phyloP scores from a whole-genome alignment of 2,888 invertebrate genomes.

The Belgica antarctica region DNA sequence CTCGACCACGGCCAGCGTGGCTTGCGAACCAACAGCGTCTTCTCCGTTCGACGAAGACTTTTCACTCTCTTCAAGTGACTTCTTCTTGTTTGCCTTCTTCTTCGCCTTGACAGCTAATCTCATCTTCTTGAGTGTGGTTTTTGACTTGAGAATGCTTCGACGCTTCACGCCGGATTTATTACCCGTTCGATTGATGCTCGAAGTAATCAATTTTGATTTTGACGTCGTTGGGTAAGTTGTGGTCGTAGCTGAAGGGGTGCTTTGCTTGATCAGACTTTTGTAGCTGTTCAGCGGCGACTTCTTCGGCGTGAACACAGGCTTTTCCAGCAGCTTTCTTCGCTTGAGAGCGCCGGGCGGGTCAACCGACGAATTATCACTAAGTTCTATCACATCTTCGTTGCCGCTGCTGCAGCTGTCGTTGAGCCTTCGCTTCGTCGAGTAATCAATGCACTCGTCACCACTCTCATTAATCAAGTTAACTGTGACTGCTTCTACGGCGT shows the following conservation, averaged over 20 bases:
- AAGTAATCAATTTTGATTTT: slow-evolving; percentile 10
- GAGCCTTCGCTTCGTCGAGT: slow-evolving; percentile 8
- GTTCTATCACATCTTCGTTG: slow-evolving; percentile 42
- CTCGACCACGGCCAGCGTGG: not conserved
- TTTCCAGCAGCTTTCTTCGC: slow-evolving; percentile 36
- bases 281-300: slow-evolving; percentile 53
- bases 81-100: not conserved
- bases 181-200: slow-evolving; percentile 15
- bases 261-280: slow-evolving; percentile 54
- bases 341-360: slow-evolving; percentile 9
- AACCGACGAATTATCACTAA: slow-evolving; percentile 40
- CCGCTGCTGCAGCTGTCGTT: not conserved
- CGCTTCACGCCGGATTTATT: slow-evolving; percentile 19
- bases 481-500: not conserved
- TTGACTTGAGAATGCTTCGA: slow-evolving; percentile 27
- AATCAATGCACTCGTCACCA: slow-evolving; percentile 32
- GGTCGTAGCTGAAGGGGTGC: slow-evolving; percentile 47
- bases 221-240: not conserved
- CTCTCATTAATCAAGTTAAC: slow-evolving; percentile 35
- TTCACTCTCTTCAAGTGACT: not conserved
- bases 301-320: slow-evolving; percentile 47
- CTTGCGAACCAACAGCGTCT: not conserved
- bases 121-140: slow-evolving; percentile 25
- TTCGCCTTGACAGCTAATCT: slow-evolving; percentile 35
- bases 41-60: not conserved